These are phyloP conservation scores for Macroteleia sp. DNA, from an alignment of 2,888 invertebrate genomes.

Conservation along the genomic window DNA sequence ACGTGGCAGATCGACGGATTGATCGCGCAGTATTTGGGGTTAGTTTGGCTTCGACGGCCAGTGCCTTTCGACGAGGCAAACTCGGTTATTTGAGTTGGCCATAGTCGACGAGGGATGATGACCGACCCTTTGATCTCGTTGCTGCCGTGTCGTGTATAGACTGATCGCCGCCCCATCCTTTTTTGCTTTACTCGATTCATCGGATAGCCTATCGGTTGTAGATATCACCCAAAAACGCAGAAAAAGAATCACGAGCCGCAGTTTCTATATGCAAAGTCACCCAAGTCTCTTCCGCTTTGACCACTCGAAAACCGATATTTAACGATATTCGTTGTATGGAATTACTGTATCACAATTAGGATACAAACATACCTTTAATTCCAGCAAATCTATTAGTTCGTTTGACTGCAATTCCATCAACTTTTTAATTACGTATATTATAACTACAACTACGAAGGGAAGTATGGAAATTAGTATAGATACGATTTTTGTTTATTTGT, in stretches of 20 bases:
- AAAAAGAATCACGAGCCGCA: constrained; percentile 49
- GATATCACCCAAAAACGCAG: constrained; percentile 55
- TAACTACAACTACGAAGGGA: no score
- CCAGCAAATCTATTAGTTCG: not conserved
- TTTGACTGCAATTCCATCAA: no score
- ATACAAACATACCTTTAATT: not conserved
- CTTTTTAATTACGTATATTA: no score
- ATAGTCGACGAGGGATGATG: constrained; percentile 78
- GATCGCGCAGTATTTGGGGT: constrained; percentile 79
- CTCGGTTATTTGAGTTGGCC: constrained; percentile 83
- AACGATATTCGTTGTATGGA: constrained; percentile 31
- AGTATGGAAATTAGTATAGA: no score
- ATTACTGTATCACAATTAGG: constrained; percentile 28
- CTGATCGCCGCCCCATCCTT: constrained; percentile 67
- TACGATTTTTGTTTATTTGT: no score
- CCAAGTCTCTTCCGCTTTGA: constrained; percentile 34
- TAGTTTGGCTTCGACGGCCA: constrained; percentile 72
- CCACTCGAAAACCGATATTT: constrained; percentile 44
- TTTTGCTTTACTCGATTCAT: constrained; percentile 72
- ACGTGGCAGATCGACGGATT: constrained; percentile 59
- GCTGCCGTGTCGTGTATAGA: constrained; percentile 69
- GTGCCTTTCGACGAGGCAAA: constrained; percentile 77
- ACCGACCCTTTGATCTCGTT: constrained; percentile 83
- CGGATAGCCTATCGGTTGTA: constrained; percentile 75
- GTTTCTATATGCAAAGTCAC: constrained; percentile 41